Percentiles rank a stretch among this genome's conserved stretches.
phyloP scores from a whole-genome alignment of 2,888 invertebrate genomes.

The Syrista parreyssii region DNA sequence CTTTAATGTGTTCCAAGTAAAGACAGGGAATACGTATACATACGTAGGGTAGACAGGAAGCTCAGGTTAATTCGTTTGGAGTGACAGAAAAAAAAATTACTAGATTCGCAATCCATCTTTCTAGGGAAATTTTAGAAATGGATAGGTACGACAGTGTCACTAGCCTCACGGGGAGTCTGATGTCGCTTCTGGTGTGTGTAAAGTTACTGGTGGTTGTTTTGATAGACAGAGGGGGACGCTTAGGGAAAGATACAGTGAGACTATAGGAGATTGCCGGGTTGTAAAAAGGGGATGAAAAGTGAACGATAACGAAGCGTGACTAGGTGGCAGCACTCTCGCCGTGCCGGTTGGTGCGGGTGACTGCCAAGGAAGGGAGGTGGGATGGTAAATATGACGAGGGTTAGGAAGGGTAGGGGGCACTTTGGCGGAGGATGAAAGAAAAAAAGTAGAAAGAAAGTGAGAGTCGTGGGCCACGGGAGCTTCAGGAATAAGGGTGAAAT shows the following conservation, averaged over 20 bases:
- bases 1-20: not conserved
- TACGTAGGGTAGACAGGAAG: not conserved
- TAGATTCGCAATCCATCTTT: not conserved
- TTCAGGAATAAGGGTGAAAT: not conserved
- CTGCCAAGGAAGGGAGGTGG: not conserved
- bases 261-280: not conserved
- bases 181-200: not conserved
- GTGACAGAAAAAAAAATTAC: not conserved
- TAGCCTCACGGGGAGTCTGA: not conserved
- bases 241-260: not conserved
- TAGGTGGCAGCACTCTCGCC: not conserved
- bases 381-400: not conserved
- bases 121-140: not conserved
- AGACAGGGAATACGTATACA: not conserved
- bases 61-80: not conserved
- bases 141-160: not conserved
- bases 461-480: not conserved
- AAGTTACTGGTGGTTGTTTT: not conserved
- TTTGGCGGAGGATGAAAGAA: not conserved
- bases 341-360: not conserved
- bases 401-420: not conserved
- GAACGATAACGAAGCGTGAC: not conserved
- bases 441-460: not conserved
- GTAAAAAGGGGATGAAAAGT: not conserved
- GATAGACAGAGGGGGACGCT: not conserved